phyloP scores from a whole-genome alignment of 1,140 invertebrate species.

The Hycleus phaleratus region DNA sequence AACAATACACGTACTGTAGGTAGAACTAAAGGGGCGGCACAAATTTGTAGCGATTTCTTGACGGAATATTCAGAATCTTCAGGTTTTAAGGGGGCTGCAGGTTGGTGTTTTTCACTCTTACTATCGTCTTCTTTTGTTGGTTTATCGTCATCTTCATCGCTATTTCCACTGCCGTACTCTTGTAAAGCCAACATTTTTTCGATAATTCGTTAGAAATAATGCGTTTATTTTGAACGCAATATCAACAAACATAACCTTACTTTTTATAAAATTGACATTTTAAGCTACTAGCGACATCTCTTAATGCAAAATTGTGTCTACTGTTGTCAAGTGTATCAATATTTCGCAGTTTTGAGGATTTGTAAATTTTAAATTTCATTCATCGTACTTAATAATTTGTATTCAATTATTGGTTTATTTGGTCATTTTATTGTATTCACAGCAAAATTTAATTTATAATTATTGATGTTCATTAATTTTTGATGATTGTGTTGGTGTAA shows the following conservation, averaged over 20 bases:
- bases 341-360: no score
- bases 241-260: neutral
- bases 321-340: no score
- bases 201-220: neutral
- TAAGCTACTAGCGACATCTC: neutral
- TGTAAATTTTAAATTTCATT: no score
- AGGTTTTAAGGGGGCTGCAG: slow-evolving; percentile 40
- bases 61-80: slow-evolving; percentile 38
- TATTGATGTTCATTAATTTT: no score
- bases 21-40: slow-evolving; percentile 71
- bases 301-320: no score
- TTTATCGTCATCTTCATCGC: slow-evolving; percentile 28
- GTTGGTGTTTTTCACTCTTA: no score
- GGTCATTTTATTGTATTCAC: no score
- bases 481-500: no score
- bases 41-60: slow-evolving; percentile 55
- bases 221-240: neutral
- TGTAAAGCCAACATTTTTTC: slow-evolving; percentile 52
- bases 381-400: no score
- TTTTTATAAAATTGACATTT: neutral
- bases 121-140: slow-evolving; percentile 32
- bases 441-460: no score
- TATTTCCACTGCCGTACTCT: slow-evolving; percentile 49
- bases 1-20: slow-evolving; percentile 53
- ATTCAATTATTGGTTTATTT: no score